phyloP scores from a whole-genome alignment of 92 coral and sea anemone species.

The Isaurus tuberculatus region DNA sequence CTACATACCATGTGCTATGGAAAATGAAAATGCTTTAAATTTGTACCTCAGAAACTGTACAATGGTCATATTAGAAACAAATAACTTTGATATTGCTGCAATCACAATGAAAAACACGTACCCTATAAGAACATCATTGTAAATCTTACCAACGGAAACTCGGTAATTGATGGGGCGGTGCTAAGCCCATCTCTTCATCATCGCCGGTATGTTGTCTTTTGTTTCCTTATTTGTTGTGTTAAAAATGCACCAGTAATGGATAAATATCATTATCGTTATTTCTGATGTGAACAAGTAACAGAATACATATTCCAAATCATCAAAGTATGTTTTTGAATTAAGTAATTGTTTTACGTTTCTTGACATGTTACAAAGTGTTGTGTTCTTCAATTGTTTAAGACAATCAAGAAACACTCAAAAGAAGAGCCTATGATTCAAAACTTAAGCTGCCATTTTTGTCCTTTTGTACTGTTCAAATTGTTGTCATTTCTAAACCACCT shows the following conservation, averaged over 20 bases:
- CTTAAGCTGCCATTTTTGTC: not conserved
- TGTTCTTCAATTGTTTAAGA: not conserved
- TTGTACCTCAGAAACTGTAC: not conserved
- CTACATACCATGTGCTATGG: not conserved
- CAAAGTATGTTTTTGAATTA: not conserved
- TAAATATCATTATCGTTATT: not conserved
- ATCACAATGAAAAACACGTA: not conserved
- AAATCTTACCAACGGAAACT: not conserved
- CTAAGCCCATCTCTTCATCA: not conserved
- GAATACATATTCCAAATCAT: not conserved
- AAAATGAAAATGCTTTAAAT: not conserved
- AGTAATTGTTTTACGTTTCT: not conserved
- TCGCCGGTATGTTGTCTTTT: not conserved
- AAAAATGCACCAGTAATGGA: not conserved
- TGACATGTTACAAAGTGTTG: not conserved
- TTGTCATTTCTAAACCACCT: constrained; percentile 16
- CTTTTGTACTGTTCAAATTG: not conserved
- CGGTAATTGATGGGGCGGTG: constrained; percentile 26
- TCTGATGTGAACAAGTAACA: not conserved
- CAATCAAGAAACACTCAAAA: not conserved
- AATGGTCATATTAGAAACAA: not conserved
- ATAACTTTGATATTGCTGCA: not conserved
- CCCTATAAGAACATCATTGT: not conserved
- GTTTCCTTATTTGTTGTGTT: not conserved
- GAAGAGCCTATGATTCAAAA: not conserved